A percentile compares a stretch with the other conserved stretches of the same genome.
Evolutionary conservation across 2,113 vertebrate genomes (phyloP).

Genomic region (Epinephelus fuscoguttatus): DNA sequence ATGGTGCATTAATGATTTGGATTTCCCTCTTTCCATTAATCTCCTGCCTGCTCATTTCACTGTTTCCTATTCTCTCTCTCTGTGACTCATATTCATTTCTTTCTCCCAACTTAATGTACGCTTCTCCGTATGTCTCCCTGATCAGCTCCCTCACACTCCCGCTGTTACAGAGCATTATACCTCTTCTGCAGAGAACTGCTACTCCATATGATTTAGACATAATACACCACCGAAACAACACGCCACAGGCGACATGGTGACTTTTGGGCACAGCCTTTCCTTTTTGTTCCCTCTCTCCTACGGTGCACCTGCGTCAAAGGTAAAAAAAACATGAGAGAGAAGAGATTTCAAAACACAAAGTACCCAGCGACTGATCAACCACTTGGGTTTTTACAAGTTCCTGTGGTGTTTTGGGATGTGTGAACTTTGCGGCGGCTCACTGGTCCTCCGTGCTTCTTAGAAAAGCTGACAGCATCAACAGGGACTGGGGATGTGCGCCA

Average conservation of each 20-base stretch:
- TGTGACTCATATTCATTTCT: background rate
- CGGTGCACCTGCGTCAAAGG: background rate
- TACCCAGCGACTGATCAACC: background rate
- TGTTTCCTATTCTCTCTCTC: constrained; percentile 5
- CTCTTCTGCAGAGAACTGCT: constrained; percentile 33
- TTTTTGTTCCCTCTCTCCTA: background rate
- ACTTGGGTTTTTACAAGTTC: constrained; percentile 10
- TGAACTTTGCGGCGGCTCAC: constrained; percentile 21
- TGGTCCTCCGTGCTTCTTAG: constrained; percentile 16
- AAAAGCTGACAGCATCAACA: constrained; percentile 35
- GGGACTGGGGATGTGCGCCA: constrained; percentile 27
- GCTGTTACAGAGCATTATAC: constrained; percentile 13
- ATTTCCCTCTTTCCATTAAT: constrained; percentile 30
- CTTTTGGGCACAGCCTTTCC: background rate
- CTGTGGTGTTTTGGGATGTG: constrained; percentile 30
- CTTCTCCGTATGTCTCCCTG: background rate
- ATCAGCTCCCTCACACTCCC: background rate
- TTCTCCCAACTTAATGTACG: background rate
- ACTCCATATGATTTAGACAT: constrained; percentile 50
- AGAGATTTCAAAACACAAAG: constrained; percentile 8
- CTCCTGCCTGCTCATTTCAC: background rate
- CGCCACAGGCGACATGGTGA: constrained; percentile 15
- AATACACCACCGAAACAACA: constrained; percentile 53
- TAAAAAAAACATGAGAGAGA: background rate
- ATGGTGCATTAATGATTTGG: constrained; percentile 37